Conservation (phyloP, 2,113 vertebrate species). For the Grus americana region DNA sequence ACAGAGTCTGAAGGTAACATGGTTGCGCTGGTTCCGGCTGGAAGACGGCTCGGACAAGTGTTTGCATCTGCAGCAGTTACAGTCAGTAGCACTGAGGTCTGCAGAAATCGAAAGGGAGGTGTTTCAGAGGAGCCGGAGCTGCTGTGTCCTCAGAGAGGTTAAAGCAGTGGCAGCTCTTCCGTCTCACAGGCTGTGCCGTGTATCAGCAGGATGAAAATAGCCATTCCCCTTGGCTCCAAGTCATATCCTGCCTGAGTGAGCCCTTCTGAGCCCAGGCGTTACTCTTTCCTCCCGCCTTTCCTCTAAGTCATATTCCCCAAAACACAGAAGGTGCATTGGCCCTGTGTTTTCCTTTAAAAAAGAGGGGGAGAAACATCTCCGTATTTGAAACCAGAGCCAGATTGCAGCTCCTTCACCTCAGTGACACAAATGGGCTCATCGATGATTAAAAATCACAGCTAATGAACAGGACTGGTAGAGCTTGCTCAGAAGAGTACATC, state of each 20-base stretch:
- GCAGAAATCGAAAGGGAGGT: background rate
- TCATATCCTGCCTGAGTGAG: conserved; percentile 44
- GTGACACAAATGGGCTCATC: fast-evolving
- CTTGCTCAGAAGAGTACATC: background rate
- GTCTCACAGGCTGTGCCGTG: background rate
- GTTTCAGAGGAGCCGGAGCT: background rate
- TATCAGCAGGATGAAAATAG: background rate
- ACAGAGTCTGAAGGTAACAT: background rate
- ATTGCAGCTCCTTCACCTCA: background rate
- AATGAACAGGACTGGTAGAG: background rate
- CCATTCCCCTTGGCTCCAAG: conserved; percentile 21
- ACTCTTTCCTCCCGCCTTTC: background rate
- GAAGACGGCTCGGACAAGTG: fast-evolving
- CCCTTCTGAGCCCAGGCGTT: conserved; percentile 7
- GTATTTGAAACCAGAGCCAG: background rate
- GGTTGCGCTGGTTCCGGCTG: background rate
- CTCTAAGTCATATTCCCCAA: background rate
- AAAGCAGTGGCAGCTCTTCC: conserved; percentile 28
- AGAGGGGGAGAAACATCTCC: background rate
- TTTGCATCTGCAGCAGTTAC: background rate
- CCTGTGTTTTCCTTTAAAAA: background rate
- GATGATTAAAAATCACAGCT: background rate
- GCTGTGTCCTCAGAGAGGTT: background rate
- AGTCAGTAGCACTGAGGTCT: background rate
- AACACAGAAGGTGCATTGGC: background rate